Evolutionary conservation across 2,888 invertebrate genomes (phyloP).

Genomic region (Acanthosepion pharaonis): DNA sequence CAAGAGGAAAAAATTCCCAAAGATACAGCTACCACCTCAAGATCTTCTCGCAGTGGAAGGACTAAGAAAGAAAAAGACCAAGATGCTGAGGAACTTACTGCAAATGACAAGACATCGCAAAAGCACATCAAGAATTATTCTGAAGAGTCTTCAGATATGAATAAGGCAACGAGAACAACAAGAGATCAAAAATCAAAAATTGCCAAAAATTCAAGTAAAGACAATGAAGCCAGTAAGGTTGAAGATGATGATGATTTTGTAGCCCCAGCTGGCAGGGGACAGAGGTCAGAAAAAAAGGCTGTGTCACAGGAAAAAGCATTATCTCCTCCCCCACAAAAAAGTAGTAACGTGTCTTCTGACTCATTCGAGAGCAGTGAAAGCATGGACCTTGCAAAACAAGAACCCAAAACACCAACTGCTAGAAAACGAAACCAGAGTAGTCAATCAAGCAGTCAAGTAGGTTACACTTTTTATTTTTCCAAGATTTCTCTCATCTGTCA

Average conservation of each 20-base stretch:
- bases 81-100: slow-evolving; percentile 15
- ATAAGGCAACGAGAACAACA: not conserved
- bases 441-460: not conserved
- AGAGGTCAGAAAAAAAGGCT: slow-evolving; percentile 12
- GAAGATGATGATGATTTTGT: not conserved
- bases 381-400: slow-evolving; percentile 46
- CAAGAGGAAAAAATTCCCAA: not conserved
- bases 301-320: slow-evolving; percentile 47
- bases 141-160: not conserved
- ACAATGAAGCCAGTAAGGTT: not conserved
- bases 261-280: not conserved
- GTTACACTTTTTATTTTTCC: not conserved
- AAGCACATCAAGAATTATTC: not conserved
- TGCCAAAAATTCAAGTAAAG: slow-evolving; percentile 48
- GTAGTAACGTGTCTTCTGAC: slow-evolving; percentile 15
- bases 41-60: too few relatives aligned
- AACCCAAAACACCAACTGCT: not conserved
- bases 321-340: slow-evolving; percentile 60
- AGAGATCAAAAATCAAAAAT: slow-evolving; percentile 50
- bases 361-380: not conserved
- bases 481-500: not conserved
- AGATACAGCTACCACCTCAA: not conserved
- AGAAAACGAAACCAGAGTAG: not conserved
- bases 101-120: not conserved
- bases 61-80: not conserved